Evolutionary conservation across 2,888 invertebrate genomes (phyloP).

Genomic region (Aphelenchoides bicaudatus): DNA sequence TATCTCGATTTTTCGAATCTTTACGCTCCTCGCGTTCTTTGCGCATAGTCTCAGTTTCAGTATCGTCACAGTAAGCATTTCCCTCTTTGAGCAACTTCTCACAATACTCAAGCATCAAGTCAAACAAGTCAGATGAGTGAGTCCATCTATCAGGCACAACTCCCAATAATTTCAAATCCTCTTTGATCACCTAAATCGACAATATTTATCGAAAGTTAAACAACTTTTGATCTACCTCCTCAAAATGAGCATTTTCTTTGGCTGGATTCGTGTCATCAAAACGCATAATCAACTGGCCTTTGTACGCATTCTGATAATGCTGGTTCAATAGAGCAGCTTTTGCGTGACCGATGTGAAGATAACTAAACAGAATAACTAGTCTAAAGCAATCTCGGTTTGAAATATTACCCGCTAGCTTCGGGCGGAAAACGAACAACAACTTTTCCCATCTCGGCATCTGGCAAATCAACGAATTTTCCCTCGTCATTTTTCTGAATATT

Average conservation of each 20-base stretch:
- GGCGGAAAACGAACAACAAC: slow-evolving; percentile 98
- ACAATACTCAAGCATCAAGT: slow-evolving; percentile 80
- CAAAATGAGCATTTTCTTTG: slow-evolving; percentile 93
- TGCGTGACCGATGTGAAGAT: slow-evolving; percentile 95
- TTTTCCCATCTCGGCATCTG: slow-evolving; percentile 93
- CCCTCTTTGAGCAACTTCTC: slow-evolving; percentile 77
- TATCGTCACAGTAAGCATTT: slow-evolving; percentile 95
- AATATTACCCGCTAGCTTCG: slow-evolving; percentile 83
- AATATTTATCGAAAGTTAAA: slow-evolving; percentile 1
- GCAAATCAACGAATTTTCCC: slow-evolving; percentile 92
- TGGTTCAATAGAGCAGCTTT: slow-evolving; percentile 97
- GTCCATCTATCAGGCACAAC: slow-evolving; percentile 88
- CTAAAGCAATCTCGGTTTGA: neutral
- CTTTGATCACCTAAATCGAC: slow-evolving; percentile 72
- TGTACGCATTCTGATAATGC: slow-evolving; percentile 85
- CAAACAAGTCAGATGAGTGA: slow-evolving; percentile 94
- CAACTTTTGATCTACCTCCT: slow-evolving; percentile 70
- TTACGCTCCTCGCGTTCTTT: slow-evolving; percentile 81
- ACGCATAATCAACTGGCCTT: slow-evolving; percentile 92
- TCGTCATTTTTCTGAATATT: too few species aligned
- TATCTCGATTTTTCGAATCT: slow-evolving; percentile 68
- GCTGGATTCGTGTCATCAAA: slow-evolving; percentile 99
- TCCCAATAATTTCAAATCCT: slow-evolving; percentile 84
- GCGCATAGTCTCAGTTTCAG: slow-evolving; percentile 89
- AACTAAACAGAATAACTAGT: slow-evolving; percentile 64